Evolutionary conservation across 2,888 invertebrate genomes (phyloP).

Genomic region (Cheilosia vulpina): DNA sequence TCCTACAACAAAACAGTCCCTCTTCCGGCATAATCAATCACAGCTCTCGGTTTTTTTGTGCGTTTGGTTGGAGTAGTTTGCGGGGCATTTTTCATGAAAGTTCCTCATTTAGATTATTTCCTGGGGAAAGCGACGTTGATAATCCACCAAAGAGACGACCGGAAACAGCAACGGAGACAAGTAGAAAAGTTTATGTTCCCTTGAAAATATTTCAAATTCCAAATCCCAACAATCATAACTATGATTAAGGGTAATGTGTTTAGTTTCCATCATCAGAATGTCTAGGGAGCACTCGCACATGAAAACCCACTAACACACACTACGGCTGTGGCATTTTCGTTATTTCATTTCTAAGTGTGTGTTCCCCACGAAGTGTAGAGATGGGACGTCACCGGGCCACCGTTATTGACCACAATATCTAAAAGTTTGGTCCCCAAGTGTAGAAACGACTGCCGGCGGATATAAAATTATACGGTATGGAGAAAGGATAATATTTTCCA

Average conservation of each 20-base stretch:
- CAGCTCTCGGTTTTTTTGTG: slow-evolving; percentile 4
- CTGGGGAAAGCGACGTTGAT: slow-evolving; percentile 40
- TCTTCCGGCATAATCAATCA: slow-evolving; percentile 59
- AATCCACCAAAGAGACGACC: slow-evolving; percentile 42
- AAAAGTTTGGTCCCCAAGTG: slow-evolving; percentile 14
- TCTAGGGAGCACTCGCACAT: background rate
- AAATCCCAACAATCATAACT: slow-evolving; percentile 56
- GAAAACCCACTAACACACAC: background rate
- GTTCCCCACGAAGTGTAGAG: background rate
- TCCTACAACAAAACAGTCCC: slow-evolving; percentile 22
- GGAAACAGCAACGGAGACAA: slow-evolving; percentile 58
- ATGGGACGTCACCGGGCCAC: background rate
- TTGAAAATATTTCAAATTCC: slow-evolving; percentile 61
- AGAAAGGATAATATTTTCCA: slow-evolving; percentile 1
- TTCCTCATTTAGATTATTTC: slow-evolving; percentile 56
- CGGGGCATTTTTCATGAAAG: slow-evolving; percentile 51
- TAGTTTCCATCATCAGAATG: slow-evolving; percentile 18
- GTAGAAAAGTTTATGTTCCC: slow-evolving; percentile 55
- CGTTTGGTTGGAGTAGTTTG: slow-evolving; percentile 37
- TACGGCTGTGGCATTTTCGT: background rate
- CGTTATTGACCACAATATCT: slow-evolving; percentile 8
- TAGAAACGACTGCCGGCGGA: slow-evolving; percentile 8
- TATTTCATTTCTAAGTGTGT: slow-evolving; percentile 1
- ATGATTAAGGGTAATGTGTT: slow-evolving; percentile 60
- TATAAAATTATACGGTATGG: slow-evolving; percentile 30